These are phyloP conservation scores for Triplophysa bombifrons DNA, from an alignment of 2,797 vertebrate genomes.

Conservation along the genomic window DNA sequence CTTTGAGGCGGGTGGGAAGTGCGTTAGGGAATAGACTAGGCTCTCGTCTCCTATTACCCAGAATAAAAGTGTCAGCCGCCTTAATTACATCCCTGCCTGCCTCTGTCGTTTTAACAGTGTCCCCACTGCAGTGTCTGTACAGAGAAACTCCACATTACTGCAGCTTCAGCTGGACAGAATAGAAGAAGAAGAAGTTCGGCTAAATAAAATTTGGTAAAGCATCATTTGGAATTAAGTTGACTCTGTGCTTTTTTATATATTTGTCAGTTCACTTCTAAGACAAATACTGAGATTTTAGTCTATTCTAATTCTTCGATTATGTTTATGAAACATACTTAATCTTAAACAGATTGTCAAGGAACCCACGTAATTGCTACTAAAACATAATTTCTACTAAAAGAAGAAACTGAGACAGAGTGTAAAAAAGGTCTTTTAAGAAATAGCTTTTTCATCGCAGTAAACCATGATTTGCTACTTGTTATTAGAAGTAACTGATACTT, in stretches of 20 bases:
- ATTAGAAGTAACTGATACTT: too few relatives aligned
- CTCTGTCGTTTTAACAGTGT: constrained; percentile 70
- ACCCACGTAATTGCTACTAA: too few relatives aligned
- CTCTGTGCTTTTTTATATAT: neutral
- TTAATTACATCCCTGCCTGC: constrained; percentile 81
- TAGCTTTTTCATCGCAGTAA: too few relatives aligned
- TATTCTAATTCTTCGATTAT: too few relatives aligned
- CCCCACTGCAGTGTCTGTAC: constrained; percentile 73
- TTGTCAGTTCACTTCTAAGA: neutral
- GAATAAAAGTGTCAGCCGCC: constrained; percentile 81
- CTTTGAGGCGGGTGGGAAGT: constrained; percentile 82
- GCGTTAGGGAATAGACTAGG: constrained; percentile 83
- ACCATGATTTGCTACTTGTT: too few relatives aligned
- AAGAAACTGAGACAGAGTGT: too few relatives aligned
- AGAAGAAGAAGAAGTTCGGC: neutral
- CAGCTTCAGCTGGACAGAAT: constrained; percentile 12
- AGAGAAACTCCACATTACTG: constrained; percentile 66
- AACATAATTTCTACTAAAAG: too few relatives aligned
- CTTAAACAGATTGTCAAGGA: too few relatives aligned
- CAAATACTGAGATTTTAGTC: too few relatives aligned
- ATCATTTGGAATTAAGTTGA: neutral
- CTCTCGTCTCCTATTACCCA: constrained; percentile 83
- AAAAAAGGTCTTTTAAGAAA: too few relatives aligned
- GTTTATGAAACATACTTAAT: too few relatives aligned
- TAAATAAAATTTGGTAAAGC: neutral